Evolutionary conservation across 2,113 vertebrate species (phyloP).

Genomic region (Rutilus rutilus): DNA sequence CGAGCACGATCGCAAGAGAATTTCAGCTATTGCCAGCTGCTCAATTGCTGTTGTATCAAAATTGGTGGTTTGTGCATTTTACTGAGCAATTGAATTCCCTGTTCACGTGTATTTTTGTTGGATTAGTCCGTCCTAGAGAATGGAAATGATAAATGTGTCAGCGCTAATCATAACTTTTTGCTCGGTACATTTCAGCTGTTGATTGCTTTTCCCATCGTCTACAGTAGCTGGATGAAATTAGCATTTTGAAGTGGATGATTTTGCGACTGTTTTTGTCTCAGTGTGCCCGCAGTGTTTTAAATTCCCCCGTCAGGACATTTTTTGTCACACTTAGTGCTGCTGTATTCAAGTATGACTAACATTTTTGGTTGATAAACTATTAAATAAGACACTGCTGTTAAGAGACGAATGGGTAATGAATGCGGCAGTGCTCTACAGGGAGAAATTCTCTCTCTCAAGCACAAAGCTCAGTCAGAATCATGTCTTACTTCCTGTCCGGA

Average conservation of each 20-base stretch:
- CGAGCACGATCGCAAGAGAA: neutral
- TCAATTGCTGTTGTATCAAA: neutral
- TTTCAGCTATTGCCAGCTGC: neutral
- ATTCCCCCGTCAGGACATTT: neutral
- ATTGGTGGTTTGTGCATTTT: constrained; percentile 1
- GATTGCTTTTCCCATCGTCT: constrained; percentile 32
- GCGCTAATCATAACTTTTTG: constrained; percentile 32
- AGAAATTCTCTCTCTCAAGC: constrained; percentile 18
- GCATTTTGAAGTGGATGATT: constrained; percentile 6
- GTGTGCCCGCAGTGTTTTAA: constrained; percentile 13
- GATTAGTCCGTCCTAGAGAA: constrained; percentile 20
- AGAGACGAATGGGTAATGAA: constrained; percentile 1
- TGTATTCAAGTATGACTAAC: neutral
- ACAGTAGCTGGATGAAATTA: constrained; percentile 27
- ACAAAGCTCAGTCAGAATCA: constrained; percentile 13
- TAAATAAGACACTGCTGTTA: constrained; percentile 29
- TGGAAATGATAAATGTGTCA: constrained; percentile 29
- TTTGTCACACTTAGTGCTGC: neutral
- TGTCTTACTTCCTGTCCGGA: constrained; percentile 13
- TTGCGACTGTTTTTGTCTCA: constrained; percentile 1
- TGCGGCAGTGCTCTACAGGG: neutral
- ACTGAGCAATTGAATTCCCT: constrained; percentile 38
- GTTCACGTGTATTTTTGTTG: constrained; percentile 44
- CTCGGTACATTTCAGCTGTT: constrained; percentile 23
- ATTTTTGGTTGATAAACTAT: constrained; percentile 28